Percentiles rank a stretch among this genome's conserved stretches.
These are phyloP conservation scores for Hanleya hanleyi DNA, from an alignment of 2,888 invertebrate species.

Conservation along the genomic window DNA sequence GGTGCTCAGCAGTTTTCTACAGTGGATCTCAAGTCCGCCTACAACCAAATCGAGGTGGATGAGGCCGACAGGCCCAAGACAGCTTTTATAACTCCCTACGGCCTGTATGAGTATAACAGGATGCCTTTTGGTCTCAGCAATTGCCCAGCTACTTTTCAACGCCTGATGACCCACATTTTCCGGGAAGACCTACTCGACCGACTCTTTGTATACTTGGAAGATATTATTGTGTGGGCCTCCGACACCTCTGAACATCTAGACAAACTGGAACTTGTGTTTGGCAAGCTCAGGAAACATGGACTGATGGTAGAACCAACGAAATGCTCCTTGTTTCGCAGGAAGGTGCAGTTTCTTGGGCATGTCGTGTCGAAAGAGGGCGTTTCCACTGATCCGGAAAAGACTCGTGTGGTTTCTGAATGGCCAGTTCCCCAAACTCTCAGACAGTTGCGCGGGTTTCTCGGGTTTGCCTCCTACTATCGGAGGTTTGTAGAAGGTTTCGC, in stretches of 20 bases:
- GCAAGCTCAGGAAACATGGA: background rate
- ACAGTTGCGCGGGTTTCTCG: background rate
- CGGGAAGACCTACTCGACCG: background rate
- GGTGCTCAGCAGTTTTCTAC: slow-evolving; percentile 22
- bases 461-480: background rate
- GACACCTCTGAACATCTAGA: background rate
- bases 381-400: background rate
- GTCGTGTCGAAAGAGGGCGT: background rate
- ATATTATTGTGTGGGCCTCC: background rate
- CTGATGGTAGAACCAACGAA: background rate
- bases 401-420: background rate
- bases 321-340: background rate
- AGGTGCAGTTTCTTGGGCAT: background rate
- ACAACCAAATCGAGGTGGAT: too few relatives aligned
- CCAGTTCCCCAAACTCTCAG: background rate
- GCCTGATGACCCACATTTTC: slow-evolving; percentile 16
- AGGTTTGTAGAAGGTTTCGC: background rate
- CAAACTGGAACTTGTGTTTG: background rate
- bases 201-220: background rate
- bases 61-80: too few relatives aligned
- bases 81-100: too few relatives aligned
- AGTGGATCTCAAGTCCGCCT: too few relatives aligned
- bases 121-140: slow-evolving; percentile 32
- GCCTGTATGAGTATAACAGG: slow-evolving; percentile 32
- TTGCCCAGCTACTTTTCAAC: slow-evolving; percentile 33